phyloP scores from a whole-genome alignment of 2,113 vertebrate genomes.

The Bagarius yarrelli region DNA sequence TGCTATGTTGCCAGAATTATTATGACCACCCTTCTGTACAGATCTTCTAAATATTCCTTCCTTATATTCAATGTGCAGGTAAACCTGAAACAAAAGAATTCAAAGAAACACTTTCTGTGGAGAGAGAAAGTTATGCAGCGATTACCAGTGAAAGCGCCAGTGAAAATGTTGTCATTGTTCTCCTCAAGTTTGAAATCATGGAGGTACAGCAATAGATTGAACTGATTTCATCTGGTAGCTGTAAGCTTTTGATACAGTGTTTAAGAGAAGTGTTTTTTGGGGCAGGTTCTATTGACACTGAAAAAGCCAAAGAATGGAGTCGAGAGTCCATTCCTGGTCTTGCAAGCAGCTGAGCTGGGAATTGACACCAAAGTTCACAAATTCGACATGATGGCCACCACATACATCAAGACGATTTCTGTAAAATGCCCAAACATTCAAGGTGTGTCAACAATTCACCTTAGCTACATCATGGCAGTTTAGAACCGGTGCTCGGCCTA shows the following conservation, averaged over 20 bases:
- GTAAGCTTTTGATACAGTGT: background rate
- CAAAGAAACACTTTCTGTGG: conserved; percentile 40
- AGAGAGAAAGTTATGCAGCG: background rate
- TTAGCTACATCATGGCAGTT: background rate
- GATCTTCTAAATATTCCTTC: background rate
- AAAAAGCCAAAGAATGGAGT: conserved; percentile 71
- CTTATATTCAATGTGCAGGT: conserved; percentile 49
- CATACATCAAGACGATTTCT: conserved; percentile 81
- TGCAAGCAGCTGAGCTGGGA: conserved; percentile 82
- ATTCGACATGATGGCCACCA: conserved; percentile 76
- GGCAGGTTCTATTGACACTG: conserved; percentile 80
- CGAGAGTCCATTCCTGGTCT: conserved; percentile 76
- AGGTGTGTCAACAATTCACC: conserved; percentile 62
- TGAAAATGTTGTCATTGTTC: conserved; percentile 76
- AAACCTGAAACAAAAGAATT: conserved; percentile 51
- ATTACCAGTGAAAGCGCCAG: conserved; percentile 28
- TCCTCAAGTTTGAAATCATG: conserved; percentile 89
- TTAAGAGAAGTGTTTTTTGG: background rate
- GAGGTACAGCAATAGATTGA: conserved; percentile 70
- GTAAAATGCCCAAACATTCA: conserved; percentile 82
- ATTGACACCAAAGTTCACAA: conserved; percentile 77
- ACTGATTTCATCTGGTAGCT: background rate
- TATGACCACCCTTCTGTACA: background rate
- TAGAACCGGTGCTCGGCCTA: background rate
- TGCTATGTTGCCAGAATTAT: background rate